Conservation (phyloP, 2,888 invertebrate genomes). For the Deilephila porcellus region DNA sequence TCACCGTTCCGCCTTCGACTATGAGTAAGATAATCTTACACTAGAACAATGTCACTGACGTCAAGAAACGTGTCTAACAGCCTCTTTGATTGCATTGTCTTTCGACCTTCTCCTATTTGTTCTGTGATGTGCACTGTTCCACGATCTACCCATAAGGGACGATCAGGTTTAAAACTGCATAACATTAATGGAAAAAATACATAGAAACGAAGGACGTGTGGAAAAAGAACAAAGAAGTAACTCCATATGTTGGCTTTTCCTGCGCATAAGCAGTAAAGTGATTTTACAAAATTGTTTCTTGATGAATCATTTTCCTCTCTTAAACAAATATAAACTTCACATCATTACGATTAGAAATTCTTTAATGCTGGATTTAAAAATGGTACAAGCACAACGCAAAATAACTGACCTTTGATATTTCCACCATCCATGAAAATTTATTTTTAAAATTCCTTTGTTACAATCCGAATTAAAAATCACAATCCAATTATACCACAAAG, state of each 20-base stretch:
- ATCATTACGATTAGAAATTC: too few species aligned
- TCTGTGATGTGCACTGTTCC: conserved; percentile 22
- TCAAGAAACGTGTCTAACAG: background rate
- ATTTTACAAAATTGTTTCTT: too few species aligned
- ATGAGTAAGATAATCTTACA: background rate
- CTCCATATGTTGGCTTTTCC: too few species aligned
- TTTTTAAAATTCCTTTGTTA: background rate
- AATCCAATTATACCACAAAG: conserved; percentile 7
- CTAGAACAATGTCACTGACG: conserved; percentile 20
- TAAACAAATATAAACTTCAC: too few species aligned
- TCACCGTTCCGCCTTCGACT: background rate
- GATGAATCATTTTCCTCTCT: too few species aligned
- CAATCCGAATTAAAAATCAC: background rate
- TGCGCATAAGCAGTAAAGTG: too few species aligned
- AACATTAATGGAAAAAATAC: background rate
- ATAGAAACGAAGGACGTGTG: background rate
- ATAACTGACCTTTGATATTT: too few species aligned
- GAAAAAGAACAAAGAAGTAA: background rate
- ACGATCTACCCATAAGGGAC: background rate
- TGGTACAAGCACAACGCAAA: background rate
- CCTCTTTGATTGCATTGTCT: background rate
- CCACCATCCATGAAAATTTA: background rate
- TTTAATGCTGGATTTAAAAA: background rate
- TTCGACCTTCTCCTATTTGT: conserved; percentile 10
- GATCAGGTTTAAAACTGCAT: background rate